phyloP scores from a whole-genome alignment of 2,113 vertebrate genomes.

The Dissostichus mawsoni region DNA sequence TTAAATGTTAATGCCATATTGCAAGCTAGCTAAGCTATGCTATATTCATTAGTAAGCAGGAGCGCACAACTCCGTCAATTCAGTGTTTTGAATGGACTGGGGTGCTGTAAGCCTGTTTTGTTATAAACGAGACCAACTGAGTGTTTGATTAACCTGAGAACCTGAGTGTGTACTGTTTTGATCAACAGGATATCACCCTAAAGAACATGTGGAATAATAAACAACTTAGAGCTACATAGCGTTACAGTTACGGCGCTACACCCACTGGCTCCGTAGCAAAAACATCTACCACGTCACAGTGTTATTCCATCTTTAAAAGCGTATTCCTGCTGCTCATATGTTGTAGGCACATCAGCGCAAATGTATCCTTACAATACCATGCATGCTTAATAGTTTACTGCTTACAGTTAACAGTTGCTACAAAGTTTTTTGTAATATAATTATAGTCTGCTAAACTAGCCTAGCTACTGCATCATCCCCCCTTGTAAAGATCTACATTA shows the following conservation, averaged over 20 bases:
- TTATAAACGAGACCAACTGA: background rate
- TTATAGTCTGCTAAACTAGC: background rate
- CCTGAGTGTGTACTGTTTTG: background rate
- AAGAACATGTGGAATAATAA: background rate
- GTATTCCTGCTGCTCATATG: background rate
- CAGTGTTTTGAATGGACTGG: constrained; percentile 35
- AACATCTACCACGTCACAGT: background rate
- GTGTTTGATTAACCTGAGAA: background rate
- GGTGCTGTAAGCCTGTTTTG: background rate
- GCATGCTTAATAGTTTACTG: no score
- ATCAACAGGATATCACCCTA: no score
- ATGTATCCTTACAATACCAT: background rate
- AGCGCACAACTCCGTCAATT: background rate
- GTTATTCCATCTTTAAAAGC: background rate
- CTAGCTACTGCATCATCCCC: background rate
- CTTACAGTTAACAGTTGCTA: background rate
- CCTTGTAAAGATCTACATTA: background rate
- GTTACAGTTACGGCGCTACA: background rate
- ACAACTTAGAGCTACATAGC: background rate
- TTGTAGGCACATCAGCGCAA: background rate
- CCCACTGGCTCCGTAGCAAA: background rate
- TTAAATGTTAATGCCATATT: background rate
- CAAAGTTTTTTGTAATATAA: background rate
- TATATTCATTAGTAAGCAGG: constrained; percentile 12
- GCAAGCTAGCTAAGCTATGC: constrained; percentile 9